Base-by-base conservation (phyloP, 2,888 invertebrate genomes). In the Exocentrus adspersus region DNA sequence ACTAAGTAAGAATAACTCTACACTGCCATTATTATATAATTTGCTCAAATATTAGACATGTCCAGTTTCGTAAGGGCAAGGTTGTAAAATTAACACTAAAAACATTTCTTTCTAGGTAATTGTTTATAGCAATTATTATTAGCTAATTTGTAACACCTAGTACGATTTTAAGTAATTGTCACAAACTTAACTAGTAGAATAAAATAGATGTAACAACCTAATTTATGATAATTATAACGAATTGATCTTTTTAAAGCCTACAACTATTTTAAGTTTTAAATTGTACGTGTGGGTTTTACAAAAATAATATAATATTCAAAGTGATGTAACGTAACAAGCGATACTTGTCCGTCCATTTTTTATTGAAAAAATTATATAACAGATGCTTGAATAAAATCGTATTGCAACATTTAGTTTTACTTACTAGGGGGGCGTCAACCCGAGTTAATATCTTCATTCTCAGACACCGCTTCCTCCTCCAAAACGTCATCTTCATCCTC, bases 261-360 rank as follows among this genome's bases (percentile, higher is more conserved):
- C 28, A 14, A 28, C n/a, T n/a, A n/a, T 10, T 53, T 42, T 52
- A 19, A 19, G 42, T 54, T 54, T 54, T 43, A 37, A 41, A 42
- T 28, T 28, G 14, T 43, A 43, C 43, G 54, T 54, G 43, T 54
- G 54, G 43, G 14, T 54, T 54, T 53, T 53, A n/a, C n/a, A n/a
- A 20, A 19, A 41, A 21, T 32, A 51, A 51, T 19, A 17, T 51
- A 41, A 53, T 19, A 21, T 20, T 19, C 16, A 17, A 52, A 37
- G 21, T 51, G 1, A 17, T n/a, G 12, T 52, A 19, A 54, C 30
- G 45, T 45, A 57, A 30, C 56, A 46, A 57, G 45, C 28, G 10
- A 45, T 43, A 56, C 24, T 60, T 59, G 65, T 61, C 67, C 67
- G 67, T 67, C 67, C 67, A 67, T 67, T 67, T 67, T 65, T 58